Conservation (phyloP, 1,140 invertebrate species). For the Dendroctonus valens region DNA sequence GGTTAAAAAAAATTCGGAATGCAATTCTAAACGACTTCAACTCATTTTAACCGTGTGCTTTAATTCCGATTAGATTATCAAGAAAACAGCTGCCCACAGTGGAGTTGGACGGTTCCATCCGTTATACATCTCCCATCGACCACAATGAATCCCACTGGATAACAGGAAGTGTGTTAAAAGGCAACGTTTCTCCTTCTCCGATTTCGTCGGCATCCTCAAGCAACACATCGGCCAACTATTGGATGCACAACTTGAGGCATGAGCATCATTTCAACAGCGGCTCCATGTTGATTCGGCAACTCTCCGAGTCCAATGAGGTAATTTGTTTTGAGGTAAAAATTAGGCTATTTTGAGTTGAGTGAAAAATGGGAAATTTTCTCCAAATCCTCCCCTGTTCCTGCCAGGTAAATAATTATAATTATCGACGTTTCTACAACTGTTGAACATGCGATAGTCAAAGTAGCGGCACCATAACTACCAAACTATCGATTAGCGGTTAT, state of each 20-base stretch:
- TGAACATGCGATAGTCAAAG: conserved; percentile 43
- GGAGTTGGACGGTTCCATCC: conserved; percentile 43
- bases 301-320: conserved; percentile 21
- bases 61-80: conserved; percentile 41
- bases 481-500: conserved; percentile 29
- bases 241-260: conserved; percentile 42
- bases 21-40: too few relatives aligned
- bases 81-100: conserved; percentile 47
- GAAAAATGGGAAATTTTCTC: too few relatives aligned
- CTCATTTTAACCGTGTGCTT: too few relatives aligned
- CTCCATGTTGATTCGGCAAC: conserved; percentile 15
- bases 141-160: conserved; percentile 46
- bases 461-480: conserved; percentile 25
- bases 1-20: too few relatives aligned
- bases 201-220: conserved; percentile 38
- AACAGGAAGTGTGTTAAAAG: conserved; percentile 14
- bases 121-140: conserved; percentile 45
- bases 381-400: not conserved
- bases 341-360: too few relatives aligned
- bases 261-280: conserved; percentile 14
- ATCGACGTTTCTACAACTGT: conserved; percentile 35
- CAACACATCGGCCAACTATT: conserved; percentile 41
- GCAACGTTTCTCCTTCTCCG: conserved; percentile 22
- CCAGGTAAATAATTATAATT: conserved; percentile 10
- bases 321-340: not conserved